Evolutionary conservation across 2,113 vertebrate genomes (phyloP), one percentile per base, ranked within the genome.

Genomic region (Amphiprion percula): DNA sequence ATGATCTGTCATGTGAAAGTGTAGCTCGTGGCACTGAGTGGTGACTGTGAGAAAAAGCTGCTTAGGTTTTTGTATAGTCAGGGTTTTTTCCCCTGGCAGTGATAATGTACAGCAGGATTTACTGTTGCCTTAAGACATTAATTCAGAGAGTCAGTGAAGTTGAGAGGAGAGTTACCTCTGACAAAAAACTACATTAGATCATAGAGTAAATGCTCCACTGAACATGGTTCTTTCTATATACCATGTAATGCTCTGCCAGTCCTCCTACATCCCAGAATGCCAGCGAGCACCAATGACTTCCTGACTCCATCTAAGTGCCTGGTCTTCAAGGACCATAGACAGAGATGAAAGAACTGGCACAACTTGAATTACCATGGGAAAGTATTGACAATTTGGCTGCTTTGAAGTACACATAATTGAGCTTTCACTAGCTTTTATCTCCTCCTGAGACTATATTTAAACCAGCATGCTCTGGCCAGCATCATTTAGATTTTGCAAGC

Each of bases 261-360:
- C 28, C 79, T 68, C 53, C 23, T 39, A 63, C 77, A 81, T 83
- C 86, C 72, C 79, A 90, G 77, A 72, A 72, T 76, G 74, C 74
- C 82, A 83, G 75, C 90, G 83, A 64, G 82, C 83, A 79, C 87
- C 83, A 71, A 73, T 88, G 86, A 90, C 84, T 94, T 94, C 93
- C 89, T 91, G 92, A 77, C 89, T 91, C 83, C 71, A 26, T 90
- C 68, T 91, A 91, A 92, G 89, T 90, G 87, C 77, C 30, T 71
- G 79, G 65, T 75, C 88, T 91, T 79, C 30, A 81, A 90, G 87
- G 78, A 88, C 87, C 79, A 60, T 50, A 80, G 68, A 83, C 65
- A 74, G 74, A 94, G 94, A 94, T 95, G 86, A 95, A 95, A 95
- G 93, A 88, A 79, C 86, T 94, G 91, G 94, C 94, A 92, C 88